Evolutionary conservation across 2,797 vertebrate genomes (phyloP).

Genomic region (Capromys pilorides): DNA sequence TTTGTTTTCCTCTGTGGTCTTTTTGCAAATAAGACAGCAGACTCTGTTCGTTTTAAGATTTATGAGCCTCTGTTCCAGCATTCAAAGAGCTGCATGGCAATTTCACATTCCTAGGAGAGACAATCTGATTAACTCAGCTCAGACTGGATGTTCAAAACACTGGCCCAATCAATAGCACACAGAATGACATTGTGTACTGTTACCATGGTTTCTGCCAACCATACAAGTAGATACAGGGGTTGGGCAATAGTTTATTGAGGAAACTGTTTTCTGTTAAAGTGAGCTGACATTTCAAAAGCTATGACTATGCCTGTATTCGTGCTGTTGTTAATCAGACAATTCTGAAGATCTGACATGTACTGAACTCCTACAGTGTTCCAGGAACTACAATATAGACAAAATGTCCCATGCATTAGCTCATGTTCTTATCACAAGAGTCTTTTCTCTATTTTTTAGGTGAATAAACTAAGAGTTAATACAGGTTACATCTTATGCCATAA

Average conservation of each 20-base stretch:
- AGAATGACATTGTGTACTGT: constrained; percentile 41
- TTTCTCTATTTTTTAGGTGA: background rate
- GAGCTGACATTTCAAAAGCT: constrained; percentile 31
- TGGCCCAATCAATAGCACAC: constrained; percentile 55
- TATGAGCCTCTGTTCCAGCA: constrained; percentile 40
- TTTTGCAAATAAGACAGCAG: constrained; percentile 63
- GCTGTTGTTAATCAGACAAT: constrained; percentile 32
- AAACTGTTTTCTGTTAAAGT: constrained; percentile 53
- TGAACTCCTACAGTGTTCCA: background rate
- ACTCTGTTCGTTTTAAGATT: constrained; percentile 28
- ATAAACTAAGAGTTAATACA: constrained; percentile 41
- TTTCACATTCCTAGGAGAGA: constrained; percentile 62
- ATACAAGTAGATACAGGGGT: background rate
- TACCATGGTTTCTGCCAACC: constrained; percentile 50
- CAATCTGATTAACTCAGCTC: constrained; percentile 58
- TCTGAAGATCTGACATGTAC: constrained; percentile 9
- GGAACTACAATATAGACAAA: constrained; percentile 1
- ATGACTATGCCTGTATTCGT: constrained; percentile 12
- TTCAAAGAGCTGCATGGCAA: constrained; percentile 37
- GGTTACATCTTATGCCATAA: constrained; percentile 35
- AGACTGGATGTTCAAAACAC: background rate
- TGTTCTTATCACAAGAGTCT: constrained; percentile 7
- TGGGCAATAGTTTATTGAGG: constrained; percentile 5
- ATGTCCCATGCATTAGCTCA: background rate
- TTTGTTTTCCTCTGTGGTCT: background rate